Evolutionary conservation across 2,113 vertebrate genomes (phyloP), one percentile per base, ranked within the genome.

Genomic region (Mionectes macconnelli): DNA sequence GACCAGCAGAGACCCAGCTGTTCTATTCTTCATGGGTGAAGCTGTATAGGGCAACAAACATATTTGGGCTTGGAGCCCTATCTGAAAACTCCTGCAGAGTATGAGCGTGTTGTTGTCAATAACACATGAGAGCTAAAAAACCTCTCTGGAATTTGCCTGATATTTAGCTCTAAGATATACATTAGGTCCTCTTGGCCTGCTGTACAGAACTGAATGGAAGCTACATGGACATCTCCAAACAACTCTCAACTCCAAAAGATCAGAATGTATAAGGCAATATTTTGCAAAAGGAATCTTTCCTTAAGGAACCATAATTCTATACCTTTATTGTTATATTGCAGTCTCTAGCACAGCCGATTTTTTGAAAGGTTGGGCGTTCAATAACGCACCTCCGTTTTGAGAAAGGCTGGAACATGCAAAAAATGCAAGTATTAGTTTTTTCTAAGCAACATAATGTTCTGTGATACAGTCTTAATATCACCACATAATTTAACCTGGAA

Each of bases 301-400:
- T 18, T 39, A 59, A 83, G 37, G 27, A 94, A n/a, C 14, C 1
- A 2, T 52, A 94, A 10, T 4, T 69, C 52, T 97, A 83, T 86
- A 99, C 98, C 90, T 93, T 98, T 28, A 97, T 56, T 1, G 97
- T 98, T 33, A 87, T 10, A 21, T 98, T 98, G 91, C 98, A 99
- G 78, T 95, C 93, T 9, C 88, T 94, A 15, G 95, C 76, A 91
- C 98, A 99, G 59, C 98, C 97, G 0, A 21, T 93, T 30, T 45
- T 75, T 10, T 93, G 66, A 67, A 97, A 40, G 8, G 6, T 73
- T 35, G 95, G 3, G 4, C 17, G 44, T 37, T 42, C 75, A 83
- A 95, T 98, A 56, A 97, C 2, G 37, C 98, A 99, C 22, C 91
- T 98, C 21, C 28, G 78, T 22, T 49, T 93, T 78, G 93, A 96